Conservation (phyloP, 1,140 invertebrate genomes). For the Heliconius hewitsoni region DNA sequence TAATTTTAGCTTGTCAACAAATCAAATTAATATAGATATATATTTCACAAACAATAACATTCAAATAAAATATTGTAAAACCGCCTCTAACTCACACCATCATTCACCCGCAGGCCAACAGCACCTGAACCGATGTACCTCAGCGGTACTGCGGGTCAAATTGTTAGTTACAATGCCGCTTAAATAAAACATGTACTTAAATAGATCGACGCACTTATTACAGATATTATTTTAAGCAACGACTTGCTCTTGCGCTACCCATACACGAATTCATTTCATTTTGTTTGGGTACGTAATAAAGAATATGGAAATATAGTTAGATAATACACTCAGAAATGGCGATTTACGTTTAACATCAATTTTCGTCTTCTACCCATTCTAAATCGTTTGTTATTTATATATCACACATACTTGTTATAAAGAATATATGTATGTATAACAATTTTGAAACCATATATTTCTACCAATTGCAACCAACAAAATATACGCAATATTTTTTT, state of each 20-base stretch:
- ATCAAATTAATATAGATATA: too few relatives aligned
- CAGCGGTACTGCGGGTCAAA: conserved; percentile 76
- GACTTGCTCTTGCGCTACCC: background rate
- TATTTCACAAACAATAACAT: background rate
- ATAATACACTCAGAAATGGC: background rate
- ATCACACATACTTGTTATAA: background rate
- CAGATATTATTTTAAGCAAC: conserved; percentile 17
- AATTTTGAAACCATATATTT: too few relatives aligned
- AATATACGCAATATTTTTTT: too few relatives aligned
- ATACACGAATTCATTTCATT: background rate
- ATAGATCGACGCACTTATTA: conserved; percentile 28
- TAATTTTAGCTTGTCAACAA: too few relatives aligned
- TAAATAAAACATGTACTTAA: conserved; percentile 48
- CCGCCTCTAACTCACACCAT: conserved; percentile 26
- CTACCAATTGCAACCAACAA: too few relatives aligned
- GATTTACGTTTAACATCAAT: background rate
- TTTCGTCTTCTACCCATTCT: too few relatives aligned
- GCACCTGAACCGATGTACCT: conserved; percentile 74
- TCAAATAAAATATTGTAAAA: background rate
- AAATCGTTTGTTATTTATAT: background rate
- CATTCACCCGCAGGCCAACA: conserved; percentile 65
- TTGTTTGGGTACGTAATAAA: background rate
- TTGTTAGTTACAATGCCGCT: conserved; percentile 68
- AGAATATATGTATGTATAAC: too few relatives aligned
- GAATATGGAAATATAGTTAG: background rate